phyloP scores from a whole-genome alignment of 2,888 invertebrate species.

The Notodonta dromedarius region DNA sequence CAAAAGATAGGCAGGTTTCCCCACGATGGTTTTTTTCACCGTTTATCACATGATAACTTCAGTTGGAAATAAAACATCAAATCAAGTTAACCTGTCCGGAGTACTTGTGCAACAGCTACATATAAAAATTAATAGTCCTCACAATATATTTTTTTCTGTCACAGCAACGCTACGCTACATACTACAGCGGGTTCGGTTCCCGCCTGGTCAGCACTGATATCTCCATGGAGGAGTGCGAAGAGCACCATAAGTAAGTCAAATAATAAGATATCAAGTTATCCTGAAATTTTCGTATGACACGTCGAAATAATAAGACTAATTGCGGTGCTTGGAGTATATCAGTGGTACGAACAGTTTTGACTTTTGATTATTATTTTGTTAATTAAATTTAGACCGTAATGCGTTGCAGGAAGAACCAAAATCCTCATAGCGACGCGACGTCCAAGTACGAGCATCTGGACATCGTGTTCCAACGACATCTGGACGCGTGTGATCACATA shows the following conservation, averaged over 20 bases:
- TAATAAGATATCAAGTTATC: background rate
- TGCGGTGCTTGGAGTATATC: too few relatives aligned
- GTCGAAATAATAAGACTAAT: too few relatives aligned
- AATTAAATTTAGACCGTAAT: constrained; percentile 10
- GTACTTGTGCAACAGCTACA: too few relatives aligned
- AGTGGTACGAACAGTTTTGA: too few relatives aligned
- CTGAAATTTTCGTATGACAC: too few relatives aligned
- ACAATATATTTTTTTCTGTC: constrained; percentile 29
- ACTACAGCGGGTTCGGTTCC: constrained; percentile 83
- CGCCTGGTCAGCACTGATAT: constrained; percentile 81
- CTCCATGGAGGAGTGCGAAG: constrained; percentile 84
- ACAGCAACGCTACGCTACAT: constrained; percentile 85
- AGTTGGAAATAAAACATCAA: too few relatives aligned
- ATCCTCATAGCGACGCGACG: constrained; percentile 45
- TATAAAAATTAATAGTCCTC: too few relatives aligned
- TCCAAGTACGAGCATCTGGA: constrained; percentile 64
- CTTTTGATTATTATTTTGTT: background rate
- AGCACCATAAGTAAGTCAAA: constrained; percentile 64
- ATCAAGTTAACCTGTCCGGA: too few relatives aligned
- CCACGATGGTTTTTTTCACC: too few relatives aligned
- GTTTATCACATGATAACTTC: too few relatives aligned
- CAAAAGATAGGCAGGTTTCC: too few relatives aligned
- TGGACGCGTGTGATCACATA: constrained; percentile 70
- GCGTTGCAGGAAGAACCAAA: constrained; percentile 69
- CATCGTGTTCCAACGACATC: constrained; percentile 66